These are phyloP conservation scores for Drosophila aff. DNA, from an alignment of 1,140 invertebrate genomes.

Conservation along the genomic window DNA sequence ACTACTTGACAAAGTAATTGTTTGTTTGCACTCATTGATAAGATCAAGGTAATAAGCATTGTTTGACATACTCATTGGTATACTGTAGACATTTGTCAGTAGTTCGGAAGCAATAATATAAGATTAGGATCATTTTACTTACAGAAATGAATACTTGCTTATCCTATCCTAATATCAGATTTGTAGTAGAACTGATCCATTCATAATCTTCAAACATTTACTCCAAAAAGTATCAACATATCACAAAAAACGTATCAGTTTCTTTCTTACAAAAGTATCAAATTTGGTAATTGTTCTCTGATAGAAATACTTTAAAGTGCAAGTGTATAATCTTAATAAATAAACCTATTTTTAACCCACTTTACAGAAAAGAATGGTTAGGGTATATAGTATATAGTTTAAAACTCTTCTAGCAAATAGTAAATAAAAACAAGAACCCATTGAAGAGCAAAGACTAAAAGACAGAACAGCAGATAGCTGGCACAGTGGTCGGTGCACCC, in stretches of 20 bases:
- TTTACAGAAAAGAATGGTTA: not conserved
- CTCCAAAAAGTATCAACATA: not conserved
- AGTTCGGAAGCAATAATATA: not conserved
- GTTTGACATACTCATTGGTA: not conserved
- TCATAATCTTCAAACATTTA: not conserved
- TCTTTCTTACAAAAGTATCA: not conserved
- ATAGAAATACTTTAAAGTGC: accelerated
- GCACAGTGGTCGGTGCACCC: conserved; percentile 7
- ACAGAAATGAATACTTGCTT: not conserved
- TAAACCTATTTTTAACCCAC: not conserved
- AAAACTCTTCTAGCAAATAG: not conserved
- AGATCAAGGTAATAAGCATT: not conserved
- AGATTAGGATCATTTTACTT: not conserved
- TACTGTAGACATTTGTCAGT: not conserved
- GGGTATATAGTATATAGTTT: not conserved
- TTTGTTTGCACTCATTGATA: conserved; percentile 8
- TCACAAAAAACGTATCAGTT: not conserved
- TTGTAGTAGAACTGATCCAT: not conserved
- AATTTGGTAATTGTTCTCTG: too few species aligned
- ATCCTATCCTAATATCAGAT: not conserved
- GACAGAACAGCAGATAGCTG: not conserved
- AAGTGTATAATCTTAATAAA: not conserved
- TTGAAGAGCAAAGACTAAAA: not conserved
- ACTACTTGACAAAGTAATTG: conserved; percentile 25
- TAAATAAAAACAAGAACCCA: conserved; percentile 1